phyloP scores from a whole-genome alignment of 2,113 vertebrate species.

The Bujurquina vittata region DNA sequence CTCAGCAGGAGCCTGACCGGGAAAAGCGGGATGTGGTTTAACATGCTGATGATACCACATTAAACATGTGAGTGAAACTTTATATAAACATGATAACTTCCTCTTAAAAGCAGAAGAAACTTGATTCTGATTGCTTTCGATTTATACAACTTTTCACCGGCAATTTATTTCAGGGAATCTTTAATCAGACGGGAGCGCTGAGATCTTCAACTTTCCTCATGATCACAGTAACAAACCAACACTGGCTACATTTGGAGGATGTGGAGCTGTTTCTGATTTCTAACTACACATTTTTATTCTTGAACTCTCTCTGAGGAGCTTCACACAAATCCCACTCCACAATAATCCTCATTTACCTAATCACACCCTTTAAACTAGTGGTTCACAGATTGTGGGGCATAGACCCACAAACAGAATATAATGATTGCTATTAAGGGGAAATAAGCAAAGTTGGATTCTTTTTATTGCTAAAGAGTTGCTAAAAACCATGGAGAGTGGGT shows the following conservation, averaged over 20 bases:
- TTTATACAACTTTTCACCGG: too few relatives aligned
- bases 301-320: not conserved
- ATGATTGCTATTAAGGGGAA: too few relatives aligned
- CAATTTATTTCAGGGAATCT: too few relatives aligned
- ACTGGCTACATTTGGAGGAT: not conserved
- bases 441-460: not conserved
- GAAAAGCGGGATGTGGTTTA: not conserved
- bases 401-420: not conserved
- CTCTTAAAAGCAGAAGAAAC: conserved; percentile 2
- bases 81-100: not conserved
- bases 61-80: not conserved
- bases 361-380: not conserved
- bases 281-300: not conserved
- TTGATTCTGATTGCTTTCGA: too few relatives aligned
- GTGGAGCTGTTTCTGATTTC: not conserved
- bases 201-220: too few relatives aligned
- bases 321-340: not conserved
- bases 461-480: not conserved
- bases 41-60: not conserved
- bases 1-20: not conserved
- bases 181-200: not conserved
- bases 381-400: not conserved
- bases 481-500: not conserved
- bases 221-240: not conserved
- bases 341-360: not conserved